Conservation (phyloP, 2,113 vertebrate species). For the Dissostichus mawsoni region DNA sequence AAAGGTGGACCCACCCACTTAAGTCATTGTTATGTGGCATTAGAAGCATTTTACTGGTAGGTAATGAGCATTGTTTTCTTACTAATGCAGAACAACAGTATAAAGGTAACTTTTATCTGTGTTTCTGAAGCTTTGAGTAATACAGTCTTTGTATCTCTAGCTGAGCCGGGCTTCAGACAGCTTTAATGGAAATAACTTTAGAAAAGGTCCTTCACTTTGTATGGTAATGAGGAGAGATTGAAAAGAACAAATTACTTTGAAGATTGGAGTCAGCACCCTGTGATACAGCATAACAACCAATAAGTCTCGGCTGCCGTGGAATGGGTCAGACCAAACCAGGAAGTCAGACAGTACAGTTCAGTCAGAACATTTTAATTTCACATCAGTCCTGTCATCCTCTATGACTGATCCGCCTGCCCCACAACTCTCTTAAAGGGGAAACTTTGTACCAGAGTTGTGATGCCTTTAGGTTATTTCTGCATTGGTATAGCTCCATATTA, state of each 20-base stretch:
- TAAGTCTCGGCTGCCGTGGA: constrained; percentile 38
- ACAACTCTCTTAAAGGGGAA: not conserved
- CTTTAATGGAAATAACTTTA: constrained; percentile 55
- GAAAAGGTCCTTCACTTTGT: constrained; percentile 64
- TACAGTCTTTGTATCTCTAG: constrained; percentile 22
- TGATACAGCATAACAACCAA: constrained; percentile 54
- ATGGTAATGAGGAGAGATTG: constrained; percentile 71
- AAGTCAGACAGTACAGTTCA: constrained; percentile 44
- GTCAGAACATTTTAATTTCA: constrained; percentile 15
- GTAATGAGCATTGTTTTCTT: constrained; percentile 1
- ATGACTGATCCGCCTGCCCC: not conserved
- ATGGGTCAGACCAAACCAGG: constrained; percentile 55
- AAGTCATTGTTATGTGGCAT: constrained; percentile 17
- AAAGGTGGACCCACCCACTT: constrained; percentile 17
- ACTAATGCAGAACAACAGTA: constrained; percentile 8
- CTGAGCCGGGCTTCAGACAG: constrained; percentile 37
- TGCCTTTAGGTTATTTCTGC: not conserved
- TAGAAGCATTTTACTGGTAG: constrained; percentile 22
- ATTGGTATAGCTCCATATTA: not conserved
- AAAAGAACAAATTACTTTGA: constrained; percentile 67
- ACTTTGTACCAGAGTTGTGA: not conserved
- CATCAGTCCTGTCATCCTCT: not conserved
- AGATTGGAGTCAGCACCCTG: constrained; percentile 73
- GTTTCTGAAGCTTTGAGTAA: constrained; percentile 17
- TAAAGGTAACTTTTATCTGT: constrained; percentile 14